Evolutionary conservation across 30 jellyfish, hydroid and myxozoan species (phyloP).

Genomic region (Hydractinia echinata): DNA sequence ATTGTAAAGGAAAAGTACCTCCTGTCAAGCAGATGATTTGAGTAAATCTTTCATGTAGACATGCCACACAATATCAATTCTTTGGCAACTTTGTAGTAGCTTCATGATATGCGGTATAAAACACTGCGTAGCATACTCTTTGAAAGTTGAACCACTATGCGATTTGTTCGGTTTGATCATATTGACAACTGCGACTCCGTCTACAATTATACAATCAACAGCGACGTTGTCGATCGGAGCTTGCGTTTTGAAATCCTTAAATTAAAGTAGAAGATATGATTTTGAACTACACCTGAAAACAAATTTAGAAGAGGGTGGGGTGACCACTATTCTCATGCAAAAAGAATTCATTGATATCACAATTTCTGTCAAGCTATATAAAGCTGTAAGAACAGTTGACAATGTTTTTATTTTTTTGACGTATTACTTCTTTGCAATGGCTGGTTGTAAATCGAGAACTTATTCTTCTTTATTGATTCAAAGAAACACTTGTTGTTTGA

Average conservation of each 20-base stretch:
- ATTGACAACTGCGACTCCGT: constrained; percentile 67
- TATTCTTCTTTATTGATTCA: not conserved
- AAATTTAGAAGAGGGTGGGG: constrained; percentile 54
- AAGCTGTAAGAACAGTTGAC: constrained; percentile 52
- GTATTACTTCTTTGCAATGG: not conserved
- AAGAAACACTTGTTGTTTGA: not conserved
- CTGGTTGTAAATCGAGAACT: constrained; percentile 3
- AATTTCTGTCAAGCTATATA: constrained; percentile 73
- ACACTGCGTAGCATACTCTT: no score
- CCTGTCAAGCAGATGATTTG: constrained; percentile 10
- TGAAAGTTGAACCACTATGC: constrained; percentile 26
- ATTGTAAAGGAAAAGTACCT: not conserved
- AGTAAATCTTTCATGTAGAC: constrained; percentile 16
- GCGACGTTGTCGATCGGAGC: not conserved
- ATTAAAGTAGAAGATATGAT: constrained; percentile 39
- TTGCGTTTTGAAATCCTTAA: not conserved
- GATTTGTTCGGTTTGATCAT: constrained; percentile 22
- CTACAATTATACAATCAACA: constrained; percentile 32
- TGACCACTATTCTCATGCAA: constrained; percentile 50
- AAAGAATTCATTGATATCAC: constrained; percentile 54
- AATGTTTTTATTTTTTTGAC: constrained; percentile 4
- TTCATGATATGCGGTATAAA: constrained; percentile 31
- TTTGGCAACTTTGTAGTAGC: constrained; percentile 21
- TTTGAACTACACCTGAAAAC: constrained; percentile 37
- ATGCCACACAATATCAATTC: constrained; percentile 62